Base-by-base conservation (phyloP, 1,140 invertebrate genomes). In the Drosophila trapezifrons region DNA sequence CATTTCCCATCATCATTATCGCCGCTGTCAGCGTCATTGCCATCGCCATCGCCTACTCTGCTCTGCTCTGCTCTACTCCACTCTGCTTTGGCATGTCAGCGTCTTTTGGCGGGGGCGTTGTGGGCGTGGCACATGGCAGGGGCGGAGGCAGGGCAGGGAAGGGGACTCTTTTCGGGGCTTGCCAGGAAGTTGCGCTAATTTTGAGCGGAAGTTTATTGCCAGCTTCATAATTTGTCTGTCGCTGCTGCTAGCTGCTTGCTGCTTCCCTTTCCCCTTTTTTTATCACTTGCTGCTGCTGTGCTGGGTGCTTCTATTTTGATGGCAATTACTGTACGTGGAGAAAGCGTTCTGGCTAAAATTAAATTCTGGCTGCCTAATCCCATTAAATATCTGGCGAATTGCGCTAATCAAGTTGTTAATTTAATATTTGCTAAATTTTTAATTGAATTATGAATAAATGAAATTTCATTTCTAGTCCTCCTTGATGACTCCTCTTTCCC, bases 121-220 rank as follows among this genome's bases (percentile, higher is more conserved):
- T 47, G 55, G 55, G 54, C 52, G 51, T 60, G 45, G 45, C 17
- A 13, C 52, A 15, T 20, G 49, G 54, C 27, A 52, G 22, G 20
- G 35, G 27, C 35, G 51, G 13, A n/a, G 54, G 35, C 20, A 32
- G 9, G 32, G 45, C 27, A 47, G 60, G 71, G 22, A 4, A 22
- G 22, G 72, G 73, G 59, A 57, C 66, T 65, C 64, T 75, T 78
- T 71, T 71, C 69, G 69, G 72, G 63, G 76, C 76, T 79, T 76
- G 71, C 65, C 80, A 84, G 81, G 80, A 84, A 83, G 80, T 83
- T 76, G 71, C 52, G 80, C 72, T 84, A 84, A 84, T 84, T 84
- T 80, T 54, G 66, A 80, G 80, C 80, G 80, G 81, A 84, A 84
- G 81, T 80, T 84, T 84, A 84, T 84, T 84, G 76, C 81, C 73